These are phyloP conservation scores for Omphaloscelis lunosa DNA, from an alignment of 2,888 invertebrate species.

Conservation along the genomic window DNA sequence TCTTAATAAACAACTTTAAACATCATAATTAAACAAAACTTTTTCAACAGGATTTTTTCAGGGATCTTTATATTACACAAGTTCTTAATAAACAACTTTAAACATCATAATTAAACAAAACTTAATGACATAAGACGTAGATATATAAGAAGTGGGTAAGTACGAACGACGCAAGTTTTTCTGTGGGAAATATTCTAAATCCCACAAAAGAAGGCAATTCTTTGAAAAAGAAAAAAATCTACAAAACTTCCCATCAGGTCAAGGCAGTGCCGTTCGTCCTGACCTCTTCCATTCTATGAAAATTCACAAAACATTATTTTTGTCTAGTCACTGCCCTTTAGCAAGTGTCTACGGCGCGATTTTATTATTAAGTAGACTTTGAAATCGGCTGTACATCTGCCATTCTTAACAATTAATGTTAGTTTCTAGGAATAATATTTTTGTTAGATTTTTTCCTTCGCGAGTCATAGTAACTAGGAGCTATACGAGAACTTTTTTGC, in stretches of 20 bases:
- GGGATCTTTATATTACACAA: neutral
- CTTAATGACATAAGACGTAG: neutral
- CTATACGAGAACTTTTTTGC: neutral
- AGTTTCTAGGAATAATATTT: neutral
- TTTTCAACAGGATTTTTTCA: no score
- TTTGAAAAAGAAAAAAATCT: constrained; percentile 48
- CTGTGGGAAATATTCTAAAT: constrained; percentile 32
- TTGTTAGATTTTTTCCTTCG: neutral
- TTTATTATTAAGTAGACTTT: constrained; percentile 14
- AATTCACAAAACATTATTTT: constrained; percentile 62
- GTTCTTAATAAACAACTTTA: neutral
- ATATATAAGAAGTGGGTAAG: neutral
- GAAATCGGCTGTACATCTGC: neutral
- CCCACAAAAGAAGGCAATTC: constrained; percentile 1
- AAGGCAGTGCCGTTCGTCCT: constrained; percentile 66
- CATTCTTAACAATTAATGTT: neutral
- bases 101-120: neutral
- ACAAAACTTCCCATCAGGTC: constrained; percentile 68
- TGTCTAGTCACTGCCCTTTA: constrained; percentile 63
- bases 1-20: neutral
- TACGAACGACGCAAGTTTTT: neutral
- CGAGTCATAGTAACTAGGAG: neutral
- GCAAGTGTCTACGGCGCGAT: neutral
- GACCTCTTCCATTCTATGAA: constrained; percentile 65
- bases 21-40: neutral